Conservation (phyloP, 2,797 vertebrate genomes). For the Cichlasoma orientale region DNA sequence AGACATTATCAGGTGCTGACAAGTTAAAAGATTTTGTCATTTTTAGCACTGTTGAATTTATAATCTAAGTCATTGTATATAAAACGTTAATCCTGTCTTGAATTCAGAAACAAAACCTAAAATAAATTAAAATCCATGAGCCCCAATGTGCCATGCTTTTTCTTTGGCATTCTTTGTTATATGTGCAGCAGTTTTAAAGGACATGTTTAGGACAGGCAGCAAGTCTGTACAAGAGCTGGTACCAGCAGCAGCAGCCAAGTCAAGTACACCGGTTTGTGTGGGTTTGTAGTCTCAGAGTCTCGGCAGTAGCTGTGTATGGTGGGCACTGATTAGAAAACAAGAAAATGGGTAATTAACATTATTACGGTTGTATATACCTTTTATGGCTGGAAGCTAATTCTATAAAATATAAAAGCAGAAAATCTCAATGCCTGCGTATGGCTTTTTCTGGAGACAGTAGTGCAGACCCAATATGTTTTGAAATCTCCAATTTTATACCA, state of each 20-base stretch:
- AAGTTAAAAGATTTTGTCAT: no score
- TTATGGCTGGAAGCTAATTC: not conserved
- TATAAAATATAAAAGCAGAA: not conserved
- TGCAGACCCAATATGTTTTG: not conserved
- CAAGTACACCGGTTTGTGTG: not conserved
- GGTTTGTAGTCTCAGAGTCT: not conserved
- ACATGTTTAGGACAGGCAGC: not conserved
- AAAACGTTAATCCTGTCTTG: not conserved
- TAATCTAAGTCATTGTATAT: not conserved
- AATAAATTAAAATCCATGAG: not conserved
- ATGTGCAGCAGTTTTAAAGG: not conserved
- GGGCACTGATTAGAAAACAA: not conserved
- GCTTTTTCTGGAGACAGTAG: not conserved
- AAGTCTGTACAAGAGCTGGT: not conserved
- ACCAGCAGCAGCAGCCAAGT: not conserved
- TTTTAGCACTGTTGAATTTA: not conserved
- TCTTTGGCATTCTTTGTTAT: not conserved
- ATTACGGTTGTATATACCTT: not conserved
- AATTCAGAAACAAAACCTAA: not conserved
- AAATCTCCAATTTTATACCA: not conserved
- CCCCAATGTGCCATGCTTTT: not conserved
- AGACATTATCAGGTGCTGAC: no score
- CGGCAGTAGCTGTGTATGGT: not conserved
- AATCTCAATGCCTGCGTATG: not conserved
- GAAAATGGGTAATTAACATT: not conserved